Evolutionary conservation across 2,113 vertebrate species (phyloP), one percentile per base, ranked within the genome.

Genomic region (Marcusenius ussheri): DNA sequence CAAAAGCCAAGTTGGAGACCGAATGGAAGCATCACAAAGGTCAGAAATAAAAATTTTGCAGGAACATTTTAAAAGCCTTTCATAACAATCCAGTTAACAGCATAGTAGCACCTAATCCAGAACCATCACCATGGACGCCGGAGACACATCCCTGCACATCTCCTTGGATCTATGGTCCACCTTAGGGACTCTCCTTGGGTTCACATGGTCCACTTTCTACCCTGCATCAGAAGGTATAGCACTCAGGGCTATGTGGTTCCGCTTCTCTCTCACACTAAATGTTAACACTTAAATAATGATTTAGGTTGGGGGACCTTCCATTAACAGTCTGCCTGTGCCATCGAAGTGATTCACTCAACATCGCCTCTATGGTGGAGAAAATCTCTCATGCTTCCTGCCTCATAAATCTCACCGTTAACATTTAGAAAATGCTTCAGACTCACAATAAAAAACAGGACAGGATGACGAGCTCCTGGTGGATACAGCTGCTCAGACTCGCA

Each of bases 321-420:
- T 84, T 47, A 84, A 84, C 24, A 9, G 21, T 9, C 42, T 84
- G 83, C 42, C 42, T 84, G 45, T 47, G 17, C 42, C 45, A 47
- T 46, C 19, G 46, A 45, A 47, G 35, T 84, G 83, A 47, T 84
- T 46, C 83, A 84, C 42, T 42, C 83, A 84, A 42, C 83, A 84
- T n/a, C 24, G 4, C 39, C 21, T 47, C 45, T 84, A 45, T 42
- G 91, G 91, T 93, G 92, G 90, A 94, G 92, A 88, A 95, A 95
- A 95, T 95, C 94, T 94, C 94, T 80, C 35, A 83, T 3, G 21
- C 42, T 47, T 42, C 45, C 83, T 47, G 39, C 24, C 83, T n/a
- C 83, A 46, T 84, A 84, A 84, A 84, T 84, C 45, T 45, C 42
- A 47, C 45, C 15, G 10, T 84, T 46, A 84, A 84, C 83, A 46